Evolutionary conservation across 2,797 vertebrate species (phyloP).

Genomic region (Moxostoma hubbsi): DNA sequence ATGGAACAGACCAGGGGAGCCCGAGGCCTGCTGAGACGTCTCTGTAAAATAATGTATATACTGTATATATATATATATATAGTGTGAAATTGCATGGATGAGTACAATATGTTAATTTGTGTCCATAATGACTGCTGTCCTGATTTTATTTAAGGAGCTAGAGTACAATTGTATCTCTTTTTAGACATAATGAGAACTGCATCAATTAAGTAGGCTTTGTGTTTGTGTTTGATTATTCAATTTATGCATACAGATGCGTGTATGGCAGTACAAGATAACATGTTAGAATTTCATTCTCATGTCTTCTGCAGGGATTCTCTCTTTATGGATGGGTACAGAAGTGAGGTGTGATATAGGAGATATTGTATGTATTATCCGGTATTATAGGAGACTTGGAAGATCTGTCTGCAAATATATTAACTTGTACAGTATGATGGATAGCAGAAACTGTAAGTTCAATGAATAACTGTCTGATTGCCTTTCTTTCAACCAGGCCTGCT

Average conservation of each 20-base stretch:
- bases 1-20: conserved; percentile 5
- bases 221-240: neutral
- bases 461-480: neutral
- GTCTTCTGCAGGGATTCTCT: neutral
- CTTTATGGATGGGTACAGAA: neutral
- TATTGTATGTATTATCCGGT: neutral
- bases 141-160: neutral
- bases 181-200: neutral
- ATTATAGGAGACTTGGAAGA: neutral
- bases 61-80: too few relatives aligned
- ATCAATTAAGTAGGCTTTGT: neutral
- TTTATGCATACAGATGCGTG: neutral
- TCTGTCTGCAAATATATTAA: neutral
- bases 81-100: conserved; percentile 8
- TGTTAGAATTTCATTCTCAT: neutral
- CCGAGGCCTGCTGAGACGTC: conserved; percentile 10
- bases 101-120: neutral
- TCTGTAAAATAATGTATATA: neutral
- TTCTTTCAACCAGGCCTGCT: neutral
- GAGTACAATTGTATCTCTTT: neutral
- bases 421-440: neutral
- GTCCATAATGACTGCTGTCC: conserved; percentile 17
- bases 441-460: neutral
- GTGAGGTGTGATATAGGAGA: neutral
- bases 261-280: neutral